Percentiles rank a stretch among this genome's conserved stretches.
Evolutionary conservation across 2,888 invertebrate genomes (phyloP).

Genomic region (Nomada fucata): DNA sequence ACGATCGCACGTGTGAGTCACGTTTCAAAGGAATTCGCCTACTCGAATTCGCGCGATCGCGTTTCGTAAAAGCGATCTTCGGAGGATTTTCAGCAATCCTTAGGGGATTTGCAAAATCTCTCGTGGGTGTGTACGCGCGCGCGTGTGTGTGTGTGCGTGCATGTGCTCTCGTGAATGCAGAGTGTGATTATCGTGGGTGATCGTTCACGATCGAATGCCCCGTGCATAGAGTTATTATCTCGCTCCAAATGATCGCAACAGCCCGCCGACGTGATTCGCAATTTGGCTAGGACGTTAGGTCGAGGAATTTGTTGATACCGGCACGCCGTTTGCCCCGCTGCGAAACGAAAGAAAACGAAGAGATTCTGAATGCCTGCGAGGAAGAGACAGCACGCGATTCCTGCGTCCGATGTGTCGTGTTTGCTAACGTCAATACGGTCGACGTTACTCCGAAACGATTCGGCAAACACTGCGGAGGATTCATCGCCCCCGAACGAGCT

Average conservation of each 20-base stretch:
- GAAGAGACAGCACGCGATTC: conserved; percentile 14
- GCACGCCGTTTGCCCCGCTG: neutral
- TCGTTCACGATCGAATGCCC: conserved; percentile 9
- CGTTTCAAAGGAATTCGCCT: neutral
- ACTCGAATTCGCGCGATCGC: neutral
- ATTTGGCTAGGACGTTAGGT: neutral
- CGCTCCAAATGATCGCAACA: conserved; percentile 24
- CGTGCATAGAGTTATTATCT: conserved; percentile 4
- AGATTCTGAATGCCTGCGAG: neutral
- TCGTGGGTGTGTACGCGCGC: conserved; percentile 50
- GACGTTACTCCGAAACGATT: conserved; percentile 18
- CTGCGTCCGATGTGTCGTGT: neutral
- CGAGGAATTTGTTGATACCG: neutral
- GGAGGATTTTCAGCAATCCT: neutral
- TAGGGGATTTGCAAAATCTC: conserved; percentile 42
- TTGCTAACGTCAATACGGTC: neutral
- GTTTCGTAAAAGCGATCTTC: neutral
- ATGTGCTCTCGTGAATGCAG: conserved; percentile 38
- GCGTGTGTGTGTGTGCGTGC: conserved; percentile 51
- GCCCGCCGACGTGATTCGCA: conserved; percentile 1
- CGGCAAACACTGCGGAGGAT: neutral
- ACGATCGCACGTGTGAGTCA: conserved; percentile 26
- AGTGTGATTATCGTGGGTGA: conserved; percentile 46
- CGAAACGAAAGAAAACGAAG: neutral
- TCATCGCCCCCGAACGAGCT: neutral